Base-by-base conservation (phyloP, 2,113 vertebrate genomes). In the Varanus salvator region DNA sequence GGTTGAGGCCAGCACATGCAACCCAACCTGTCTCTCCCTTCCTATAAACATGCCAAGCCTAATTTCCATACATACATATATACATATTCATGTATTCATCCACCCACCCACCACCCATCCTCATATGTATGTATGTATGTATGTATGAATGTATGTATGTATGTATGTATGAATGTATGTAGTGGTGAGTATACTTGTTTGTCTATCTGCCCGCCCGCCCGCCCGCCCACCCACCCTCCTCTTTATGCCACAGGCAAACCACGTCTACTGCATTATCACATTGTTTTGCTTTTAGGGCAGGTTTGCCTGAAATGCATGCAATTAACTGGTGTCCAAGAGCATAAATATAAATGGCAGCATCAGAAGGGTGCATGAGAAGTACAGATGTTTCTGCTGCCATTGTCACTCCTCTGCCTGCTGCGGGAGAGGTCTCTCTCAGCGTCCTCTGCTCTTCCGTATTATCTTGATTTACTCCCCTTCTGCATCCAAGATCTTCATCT, bases 351-450 rank as follows among this genome's bases (percentile, higher is more conserved):
- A 78, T 21, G 2, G 38, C 38, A 85, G 3, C 6, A 52, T 80
- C 38, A 87, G 31, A 27, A 4, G 66, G 7, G 15, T 81, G 0
- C 1, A 68, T 87, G 64, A 87, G 12, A 77, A 92, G 92, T 60
- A 75, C 4, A 87, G 78, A 71, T 78, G 3, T 80, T 94, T 95
- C 93, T 84, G 69, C 15, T 1, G 2, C n/a, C 1, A 57, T 27
- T 87, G 38, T 1, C 34, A 80, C 86, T 91, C 31, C 91, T 87
- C 34, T 90, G 23, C 84, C 52, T 88, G 78, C 77, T 90, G 86
- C 9, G 90, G 90, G 76, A 90, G 60, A 91, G 64, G 86, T 3
- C 19, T n/a, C 72, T 91, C 86, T 52, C 57, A 0, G 8, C 50
- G 4, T 84, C 11, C 94, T 92, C 75, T 83, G 23, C 87, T 90